Base-by-base conservation (phyloP, 1,140 invertebrate genomes). In the Polypedilum pembai region DNA sequence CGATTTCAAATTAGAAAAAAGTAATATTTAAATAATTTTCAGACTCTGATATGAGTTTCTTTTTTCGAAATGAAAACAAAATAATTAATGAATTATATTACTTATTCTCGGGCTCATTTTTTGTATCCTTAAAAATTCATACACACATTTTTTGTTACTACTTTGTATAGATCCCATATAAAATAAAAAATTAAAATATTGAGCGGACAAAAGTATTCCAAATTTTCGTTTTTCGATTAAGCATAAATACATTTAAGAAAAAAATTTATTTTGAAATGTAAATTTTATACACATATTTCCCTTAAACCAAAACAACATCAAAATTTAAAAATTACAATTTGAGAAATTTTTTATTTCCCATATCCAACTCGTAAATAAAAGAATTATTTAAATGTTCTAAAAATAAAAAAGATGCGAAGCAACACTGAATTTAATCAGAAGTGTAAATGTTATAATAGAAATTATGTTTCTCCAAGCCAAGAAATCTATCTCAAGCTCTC, bases 141-240 rank as follows among this genome's bases (percentile, higher is more conserved):
- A 66, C 17, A 69, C 17, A 18, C 20, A 8, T 69, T 69, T 69
- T 69, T 69, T 69, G 20, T 69, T 1, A 20, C 7, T 69, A 18
- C 17, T 69, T 66, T 69, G 65, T 69, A 69, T 21, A 69, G 65
- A 69, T 69, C 65, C 65, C 65, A 69, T 20, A 20, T 8, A 21
- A 18, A n/a, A 33, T 33, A 33, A 33, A 33, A 33, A 33, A 3
- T 33, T 33, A 33, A 33, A 33, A 33, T 33, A 8, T 69, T 69
- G 20, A 69, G 65, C 65, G 65, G 65, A 69, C 65, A 69, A 69
- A 69, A 69, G 65, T 20, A 8, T 56, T 56, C 45, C 45, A 56
- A 56, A 56, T 56, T 33, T 33, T 33, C 24, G 24, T 33, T 33
- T 33, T 33, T 33, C 24, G 24, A 33, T 33, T 33, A 33, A 33